Evolutionary conservation across 2,113 vertebrate genomes (phyloP), one percentile per base, ranked within the genome.

Genomic region (Coregonus clupeaformis): DNA sequence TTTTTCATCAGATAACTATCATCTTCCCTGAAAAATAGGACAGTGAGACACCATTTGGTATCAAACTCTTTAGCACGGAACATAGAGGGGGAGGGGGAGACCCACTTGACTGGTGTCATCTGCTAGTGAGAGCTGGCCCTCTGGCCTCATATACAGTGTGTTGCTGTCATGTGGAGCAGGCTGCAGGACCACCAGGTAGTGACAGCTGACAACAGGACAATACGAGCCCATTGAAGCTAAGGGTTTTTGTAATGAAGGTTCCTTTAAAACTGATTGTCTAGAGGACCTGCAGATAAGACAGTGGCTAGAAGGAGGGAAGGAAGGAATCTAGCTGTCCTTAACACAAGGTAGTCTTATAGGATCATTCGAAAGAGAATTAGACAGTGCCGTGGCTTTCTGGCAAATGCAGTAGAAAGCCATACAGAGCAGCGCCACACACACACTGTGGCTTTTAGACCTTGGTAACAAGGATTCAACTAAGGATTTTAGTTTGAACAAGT

Each of bases 181-280:
- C 63, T 22, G 71, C 73, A 68, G 70, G 47, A 81, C 80, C 90
- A 92, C 84, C 86, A 79, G 90, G 83, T 27, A 13, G 75, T 86
- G 91, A 85, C 92, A 89, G 86, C 86, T 92, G 91, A 89, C 90
- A 83, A 62, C 20, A 4, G 68, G 78, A 92, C 88, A 91, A 91
- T 85, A 73, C 69, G 73, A 30, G 24, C 75, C 71, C 78, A 69
- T 79, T 80, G 60, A 78, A 16, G 78, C 72, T 81, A 18, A 73
- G 84, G 84, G 73, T 59, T 73, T 72, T 69, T 71, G 78, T 47
- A 73, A 88, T 76, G 68, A 81, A 57, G 66, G 64, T 68, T 78
- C 76, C 79, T 90, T 89, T 89, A 87, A 89, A 91, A 87, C 70
- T 25, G 9, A 80, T 82, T 57, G 74, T 59, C 36, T 72, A 20